Conservation (phyloP, 1,140 invertebrate genomes). For the Atopsyche davidsoni region DNA sequence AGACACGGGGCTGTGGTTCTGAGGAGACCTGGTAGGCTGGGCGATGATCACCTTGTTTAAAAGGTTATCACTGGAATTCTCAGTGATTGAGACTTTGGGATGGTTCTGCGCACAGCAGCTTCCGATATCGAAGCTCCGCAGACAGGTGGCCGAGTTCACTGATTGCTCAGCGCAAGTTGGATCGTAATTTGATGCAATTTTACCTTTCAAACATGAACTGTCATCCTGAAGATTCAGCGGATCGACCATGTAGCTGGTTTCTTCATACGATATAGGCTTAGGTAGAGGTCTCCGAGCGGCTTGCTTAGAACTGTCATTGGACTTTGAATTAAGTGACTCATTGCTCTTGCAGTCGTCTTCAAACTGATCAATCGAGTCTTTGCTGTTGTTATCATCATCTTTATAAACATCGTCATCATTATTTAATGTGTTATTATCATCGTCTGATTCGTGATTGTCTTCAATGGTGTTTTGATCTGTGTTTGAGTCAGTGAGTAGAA, state of each 20-base stretch:
- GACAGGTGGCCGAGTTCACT: conserved; percentile 49
- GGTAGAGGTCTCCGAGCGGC: not conserved
- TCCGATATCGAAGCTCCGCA: conserved; percentile 42
- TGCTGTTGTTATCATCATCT: conserved; percentile 38
- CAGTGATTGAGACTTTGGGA: conserved; percentile 37
- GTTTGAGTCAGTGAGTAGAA: conserved; percentile 57
- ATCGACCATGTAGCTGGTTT: conserved; percentile 48
- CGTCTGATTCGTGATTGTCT: conserved; percentile 50
- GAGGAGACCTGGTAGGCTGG: conserved; percentile 53
- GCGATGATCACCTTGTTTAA: conserved; percentile 48
- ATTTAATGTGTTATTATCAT: conserved; percentile 54
- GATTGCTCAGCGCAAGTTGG: conserved; percentile 52
- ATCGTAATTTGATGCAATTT: conserved; percentile 44
- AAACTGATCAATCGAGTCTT: conserved; percentile 10
- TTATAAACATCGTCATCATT: conserved; percentile 50
- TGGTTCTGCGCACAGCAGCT: conserved; percentile 44
- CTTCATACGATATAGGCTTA: conserved; percentile 44
- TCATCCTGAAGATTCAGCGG: conserved; percentile 43
- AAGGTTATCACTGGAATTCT: conserved; percentile 24
- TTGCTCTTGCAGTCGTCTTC: conserved; percentile 2
- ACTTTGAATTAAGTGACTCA: no score
- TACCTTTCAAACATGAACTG: conserved; percentile 39
- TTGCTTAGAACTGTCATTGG: conserved; percentile 6
- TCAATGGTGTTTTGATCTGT: conserved; percentile 46
- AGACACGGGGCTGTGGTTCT: conserved; percentile 54